Percentiles rank a stretch among this genome's conserved stretches.
Conservation (phyloP, 1,140 invertebrate species). For the Zaprionus lachaisei region DNA sequence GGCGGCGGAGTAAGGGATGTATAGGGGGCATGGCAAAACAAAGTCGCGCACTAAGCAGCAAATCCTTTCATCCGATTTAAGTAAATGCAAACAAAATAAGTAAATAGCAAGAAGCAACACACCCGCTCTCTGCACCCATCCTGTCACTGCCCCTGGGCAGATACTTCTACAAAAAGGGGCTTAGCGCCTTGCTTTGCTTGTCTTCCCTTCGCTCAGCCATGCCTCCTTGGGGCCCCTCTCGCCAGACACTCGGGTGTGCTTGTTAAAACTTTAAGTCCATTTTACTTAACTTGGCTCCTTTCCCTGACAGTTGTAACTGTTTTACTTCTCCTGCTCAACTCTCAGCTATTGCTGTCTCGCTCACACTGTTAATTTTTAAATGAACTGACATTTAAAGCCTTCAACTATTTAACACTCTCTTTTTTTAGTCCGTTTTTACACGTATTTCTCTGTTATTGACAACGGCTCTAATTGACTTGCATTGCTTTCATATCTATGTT, state of each 20-base stretch:
- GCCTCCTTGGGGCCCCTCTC: conserved; percentile 8
- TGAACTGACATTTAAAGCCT: conserved; percentile 42
- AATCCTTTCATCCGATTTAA: conserved; percentile 83
- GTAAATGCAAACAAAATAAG: conserved; percentile 83
- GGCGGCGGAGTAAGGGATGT: background rate
- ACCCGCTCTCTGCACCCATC: background rate
- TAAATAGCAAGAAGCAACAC: conserved; percentile 82
- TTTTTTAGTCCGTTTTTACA: conserved; percentile 12
- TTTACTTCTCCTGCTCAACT: conserved; percentile 40
- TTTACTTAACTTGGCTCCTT: conserved; percentile 81
- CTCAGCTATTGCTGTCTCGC: conserved; percentile 4
- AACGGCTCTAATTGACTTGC: conserved; percentile 72
- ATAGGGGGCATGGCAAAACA: conserved; percentile 31
- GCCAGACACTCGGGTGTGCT: conserved; percentile 68
- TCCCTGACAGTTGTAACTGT: conserved; percentile 79
- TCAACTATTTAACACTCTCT: conserved; percentile 57
- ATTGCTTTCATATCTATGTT: conserved; percentile 35
- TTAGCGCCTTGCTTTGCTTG: conserved; percentile 44
- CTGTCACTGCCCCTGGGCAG: conserved; percentile 11
- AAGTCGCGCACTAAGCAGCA: conserved; percentile 78
- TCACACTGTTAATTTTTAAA: conserved; percentile 60
- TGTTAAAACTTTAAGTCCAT: conserved; percentile 82
- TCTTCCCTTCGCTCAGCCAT: background rate
- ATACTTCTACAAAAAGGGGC: conserved; percentile 48
- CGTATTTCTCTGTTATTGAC: conserved; percentile 56